Conservation (phyloP, 2,113 vertebrate species). For the Pachypanchax playfairii region DNA sequence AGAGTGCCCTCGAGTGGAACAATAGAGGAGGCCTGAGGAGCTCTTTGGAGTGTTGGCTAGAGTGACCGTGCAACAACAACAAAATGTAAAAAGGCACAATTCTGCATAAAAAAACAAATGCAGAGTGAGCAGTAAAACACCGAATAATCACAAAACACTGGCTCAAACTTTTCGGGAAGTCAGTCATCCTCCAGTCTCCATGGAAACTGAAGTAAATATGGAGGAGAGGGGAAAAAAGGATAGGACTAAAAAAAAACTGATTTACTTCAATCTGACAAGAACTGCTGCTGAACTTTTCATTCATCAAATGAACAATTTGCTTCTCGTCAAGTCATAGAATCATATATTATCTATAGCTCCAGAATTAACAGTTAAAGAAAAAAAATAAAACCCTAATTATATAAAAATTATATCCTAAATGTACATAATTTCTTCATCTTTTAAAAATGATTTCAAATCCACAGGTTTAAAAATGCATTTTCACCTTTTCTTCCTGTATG, state of each 20-base stretch:
- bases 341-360: slow-evolving; percentile 52
- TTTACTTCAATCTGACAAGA: slow-evolving; percentile 44
- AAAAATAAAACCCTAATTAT: slow-evolving; percentile 68
- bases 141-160: slow-evolving; percentile 34
- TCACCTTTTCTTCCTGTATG: slow-evolving; percentile 28
- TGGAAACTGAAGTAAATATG: slow-evolving; percentile 47
- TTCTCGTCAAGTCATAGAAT: slow-evolving; percentile 67
- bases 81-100: slow-evolving; percentile 62
- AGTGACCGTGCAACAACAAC: slow-evolving; percentile 38
- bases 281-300: slow-evolving; percentile 69
- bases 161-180: slow-evolving; percentile 50
- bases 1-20: slow-evolving; percentile 57
- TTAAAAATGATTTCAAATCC: slow-evolving; percentile 63
- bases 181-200: slow-evolving; percentile 45
- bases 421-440: slow-evolving; percentile 62
- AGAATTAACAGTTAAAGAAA: slow-evolving; percentile 55
- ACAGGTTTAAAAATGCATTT: slow-evolving; percentile 58
- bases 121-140: slow-evolving; percentile 33
- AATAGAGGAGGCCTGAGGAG: slow-evolving; percentile 45
- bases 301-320: slow-evolving; percentile 63
- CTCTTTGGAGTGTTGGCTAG: slow-evolving; percentile 64
- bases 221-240: slow-evolving; percentile 4
- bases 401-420: slow-evolving; percentile 75
- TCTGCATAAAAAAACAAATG: slow-evolving; percentile 31
- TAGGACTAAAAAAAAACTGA: slow-evolving; percentile 24